These are phyloP conservation scores for Hippocampus kuda DNA, from an alignment of 2,797 vertebrate genomes.

Conservation along the genomic window DNA sequence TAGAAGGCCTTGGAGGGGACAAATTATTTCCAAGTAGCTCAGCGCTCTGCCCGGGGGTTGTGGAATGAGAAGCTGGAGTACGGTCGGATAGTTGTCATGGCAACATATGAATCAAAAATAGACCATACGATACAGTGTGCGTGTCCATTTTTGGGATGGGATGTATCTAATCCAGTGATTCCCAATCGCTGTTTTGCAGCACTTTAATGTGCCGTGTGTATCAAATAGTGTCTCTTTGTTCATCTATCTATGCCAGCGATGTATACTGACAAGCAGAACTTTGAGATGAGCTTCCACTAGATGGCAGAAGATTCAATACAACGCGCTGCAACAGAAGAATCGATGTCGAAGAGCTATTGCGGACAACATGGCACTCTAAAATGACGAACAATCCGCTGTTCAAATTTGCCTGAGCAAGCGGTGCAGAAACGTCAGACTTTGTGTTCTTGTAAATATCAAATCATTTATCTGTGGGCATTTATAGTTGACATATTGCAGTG, in stretches of 20 bases:
- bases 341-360: background rate
- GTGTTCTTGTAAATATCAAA: conserved; percentile 33
- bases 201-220: no score
- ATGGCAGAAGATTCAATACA: no score
- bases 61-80: background rate
- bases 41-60: background rate
- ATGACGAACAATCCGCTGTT: conserved; percentile 14
- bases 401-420: conserved; percentile 44
- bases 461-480: conserved; percentile 29
- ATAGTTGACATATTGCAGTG: conserved; percentile 42
- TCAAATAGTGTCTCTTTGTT: no score
- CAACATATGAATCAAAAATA: background rate
- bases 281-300: no score
- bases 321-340: no score
- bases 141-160: background rate
- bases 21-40: conserved; percentile 26
- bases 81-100: background rate
- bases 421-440: conserved; percentile 47
- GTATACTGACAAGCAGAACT: no score
- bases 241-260: no score
- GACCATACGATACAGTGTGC: background rate
- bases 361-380: background rate
- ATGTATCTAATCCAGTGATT: background rate
- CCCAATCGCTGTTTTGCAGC: background rate
- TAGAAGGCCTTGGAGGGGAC: conserved; percentile 11